Percentiles rank a stretch among this genome's conserved stretches.
Conservation (phyloP, 2,797 vertebrate species). For the Malurus leucopterus region DNA sequence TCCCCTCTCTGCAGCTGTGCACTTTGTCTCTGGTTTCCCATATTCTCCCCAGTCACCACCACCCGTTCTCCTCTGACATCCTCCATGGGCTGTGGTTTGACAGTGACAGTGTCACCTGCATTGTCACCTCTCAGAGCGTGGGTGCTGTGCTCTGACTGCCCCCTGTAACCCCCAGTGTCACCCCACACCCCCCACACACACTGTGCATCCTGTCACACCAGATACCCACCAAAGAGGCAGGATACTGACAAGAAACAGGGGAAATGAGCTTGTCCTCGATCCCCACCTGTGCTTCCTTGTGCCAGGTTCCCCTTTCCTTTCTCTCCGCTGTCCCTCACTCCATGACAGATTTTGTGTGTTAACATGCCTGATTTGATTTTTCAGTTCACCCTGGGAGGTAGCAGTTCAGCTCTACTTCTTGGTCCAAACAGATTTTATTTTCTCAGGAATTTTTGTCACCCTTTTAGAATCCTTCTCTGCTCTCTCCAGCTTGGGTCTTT, state of each 20-base stretch:
- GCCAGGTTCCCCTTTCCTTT: background rate
- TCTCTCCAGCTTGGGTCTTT: background rate
- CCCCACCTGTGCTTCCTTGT: background rate
- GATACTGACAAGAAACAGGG: background rate
- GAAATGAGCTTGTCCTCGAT: background rate
- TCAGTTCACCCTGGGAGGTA: background rate
- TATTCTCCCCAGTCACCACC: background rate
- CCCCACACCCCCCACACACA: background rate
- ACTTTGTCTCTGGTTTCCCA: background rate
- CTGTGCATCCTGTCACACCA: background rate
- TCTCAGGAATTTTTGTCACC: background rate
- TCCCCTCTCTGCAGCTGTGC: background rate
- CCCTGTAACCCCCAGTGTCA: background rate
- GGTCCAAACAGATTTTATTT: background rate
- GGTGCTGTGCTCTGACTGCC: background rate
- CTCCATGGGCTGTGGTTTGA: background rate
- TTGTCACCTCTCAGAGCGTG: rapidly evolving
- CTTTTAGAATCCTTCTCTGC: background rate
- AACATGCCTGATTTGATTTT: background rate
- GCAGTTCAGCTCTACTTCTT: background rate
- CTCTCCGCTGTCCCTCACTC: background rate
- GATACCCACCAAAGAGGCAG: background rate
- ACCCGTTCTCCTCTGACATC: background rate
- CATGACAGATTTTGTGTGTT: background rate
- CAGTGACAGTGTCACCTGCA: background rate